These are phyloP conservation scores for Chanos chanos DNA, from an alignment of 2,797 vertebrate species.

Conservation along the genomic window DNA sequence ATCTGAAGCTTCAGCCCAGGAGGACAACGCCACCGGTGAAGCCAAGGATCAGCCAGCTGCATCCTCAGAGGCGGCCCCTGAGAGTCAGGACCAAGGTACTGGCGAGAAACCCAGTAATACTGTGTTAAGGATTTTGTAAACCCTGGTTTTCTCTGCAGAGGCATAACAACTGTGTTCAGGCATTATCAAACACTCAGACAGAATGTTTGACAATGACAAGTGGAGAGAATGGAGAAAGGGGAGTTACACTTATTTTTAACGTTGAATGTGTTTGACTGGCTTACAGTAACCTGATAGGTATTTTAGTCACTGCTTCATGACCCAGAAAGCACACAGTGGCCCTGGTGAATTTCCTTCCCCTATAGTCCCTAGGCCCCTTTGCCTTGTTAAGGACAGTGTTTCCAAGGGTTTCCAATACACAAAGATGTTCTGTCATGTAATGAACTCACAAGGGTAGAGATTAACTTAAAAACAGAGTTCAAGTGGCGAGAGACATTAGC, in stretches of 20 bases:
- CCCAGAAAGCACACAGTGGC: constrained; percentile 36
- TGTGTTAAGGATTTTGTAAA: too few species aligned
- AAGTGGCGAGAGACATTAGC: too few species aligned
- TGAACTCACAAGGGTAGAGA: neutral
- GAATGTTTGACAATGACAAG: too few species aligned
- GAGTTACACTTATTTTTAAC: too few species aligned
- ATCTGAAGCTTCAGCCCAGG: too few species aligned
- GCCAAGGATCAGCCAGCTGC: neutral
- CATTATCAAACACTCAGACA: too few species aligned
- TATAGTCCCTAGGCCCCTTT: neutral
- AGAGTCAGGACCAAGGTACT: constrained; percentile 13
- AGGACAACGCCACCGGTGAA: constrained; percentile 21
- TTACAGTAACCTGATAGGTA: constrained; percentile 39
- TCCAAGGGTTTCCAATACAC: constrained; percentile 9
- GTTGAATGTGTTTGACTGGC: too few species aligned
- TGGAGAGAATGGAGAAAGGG: too few species aligned
- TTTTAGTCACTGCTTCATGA: constrained; percentile 23
- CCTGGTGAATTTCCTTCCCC: constrained; percentile 9
- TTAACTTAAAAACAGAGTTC: too few species aligned
- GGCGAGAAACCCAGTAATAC: constrained; percentile 2
- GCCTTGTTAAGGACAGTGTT: neutral
- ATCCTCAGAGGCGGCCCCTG: neutral
- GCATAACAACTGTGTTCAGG: too few species aligned
- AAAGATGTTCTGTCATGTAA: neutral
- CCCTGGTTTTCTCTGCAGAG: too few species aligned